Evolutionary conservation across 2,888 invertebrate genomes (phyloP), one percentile per base, ranked within the genome.

Genomic region (Frankliniella intonsa): DNA sequence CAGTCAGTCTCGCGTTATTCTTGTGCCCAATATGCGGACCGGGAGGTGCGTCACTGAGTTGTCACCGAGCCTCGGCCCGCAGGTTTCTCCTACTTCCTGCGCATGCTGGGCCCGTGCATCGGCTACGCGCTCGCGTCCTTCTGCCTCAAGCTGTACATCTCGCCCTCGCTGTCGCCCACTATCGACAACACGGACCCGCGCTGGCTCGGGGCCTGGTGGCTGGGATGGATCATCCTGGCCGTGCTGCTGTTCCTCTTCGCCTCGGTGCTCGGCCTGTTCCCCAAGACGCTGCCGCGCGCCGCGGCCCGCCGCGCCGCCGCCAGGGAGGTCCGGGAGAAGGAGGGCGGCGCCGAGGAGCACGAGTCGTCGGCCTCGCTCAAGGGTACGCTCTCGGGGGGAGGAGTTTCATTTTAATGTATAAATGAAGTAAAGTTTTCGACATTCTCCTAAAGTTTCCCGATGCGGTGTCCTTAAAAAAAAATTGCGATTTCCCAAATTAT

Each of bases 141-240:
- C 84, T 92, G 92, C 80, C 87, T 93, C 22, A 91, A 92, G 84
- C 87, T 92, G 80, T 93, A 93, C 86, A 92, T 93, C 65, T 91
- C 91, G 9, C 93, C 93, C 3, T 89, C 90, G 12, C 86, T 93
- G 83, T 92, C 91, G 76, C 93, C 92, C 8, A 91, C 91, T 1
- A 92, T 94, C 83, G 90, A 90, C 25, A 91, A 90, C 83, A 89
- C 90, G 82, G 94, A 94, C 88, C 94, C 94, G 0, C 90, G 94
- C 84, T 95, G 94, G 94, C 88, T 94, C 80, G 94, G 94, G 0
- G 94, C 94, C n/a, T 94, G 94, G 94, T 95, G 94, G 94, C 86
- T 94, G 80, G 94, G 93, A 0, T 94, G 93, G 92, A 88, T 93
- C 38, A 89, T 93, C 22, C 87, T 93, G 79, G 92, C 91, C 19